These are phyloP conservation scores for Neodiprion lecontei DNA, from an alignment of 1,140 invertebrate species.

Conservation along the genomic window DNA sequence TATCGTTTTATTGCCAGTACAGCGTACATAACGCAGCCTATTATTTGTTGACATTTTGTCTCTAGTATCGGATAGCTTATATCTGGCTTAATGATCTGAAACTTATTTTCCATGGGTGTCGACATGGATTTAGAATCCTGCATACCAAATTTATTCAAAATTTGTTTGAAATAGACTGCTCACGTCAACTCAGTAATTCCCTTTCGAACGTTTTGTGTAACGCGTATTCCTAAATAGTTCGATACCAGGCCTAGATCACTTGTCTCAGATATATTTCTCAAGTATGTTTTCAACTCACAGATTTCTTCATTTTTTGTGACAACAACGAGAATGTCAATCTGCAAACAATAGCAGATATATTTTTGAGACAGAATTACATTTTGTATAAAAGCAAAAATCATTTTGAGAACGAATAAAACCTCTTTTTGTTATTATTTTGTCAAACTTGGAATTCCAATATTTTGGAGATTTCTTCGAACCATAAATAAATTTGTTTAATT, in stretches of 20 bases:
- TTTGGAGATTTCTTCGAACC: constrained; percentile 15
- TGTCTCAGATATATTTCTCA: constrained; percentile 21
- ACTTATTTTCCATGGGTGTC: constrained; percentile 26
- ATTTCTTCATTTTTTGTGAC: constrained; percentile 20
- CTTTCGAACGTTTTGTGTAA: constrained; percentile 29
- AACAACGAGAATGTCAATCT: constrained; percentile 26
- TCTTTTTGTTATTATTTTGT: background rate
- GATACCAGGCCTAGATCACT: too few relatives aligned
- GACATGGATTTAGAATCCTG: constrained; percentile 23
- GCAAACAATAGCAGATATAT: too few relatives aligned
- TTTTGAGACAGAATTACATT: too few relatives aligned
- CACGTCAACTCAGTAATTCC: constrained; percentile 29
- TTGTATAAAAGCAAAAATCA: constrained; percentile 34
- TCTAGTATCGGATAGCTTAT: background rate
- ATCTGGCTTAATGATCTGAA: background rate
- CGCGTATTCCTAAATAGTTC: too few relatives aligned
- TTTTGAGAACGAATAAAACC: constrained; percentile 28
- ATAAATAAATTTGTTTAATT: constrained; percentile 28
- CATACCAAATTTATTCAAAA: constrained; percentile 37
- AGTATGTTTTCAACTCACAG: constrained; percentile 27
- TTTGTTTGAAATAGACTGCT: constrained; percentile 28
- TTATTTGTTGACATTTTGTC: background rate
- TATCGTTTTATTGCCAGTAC: background rate
- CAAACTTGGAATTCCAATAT: constrained; percentile 15
- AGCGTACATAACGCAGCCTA: background rate